phyloP scores from a whole-genome alignment of 2,113 vertebrate genomes.

The Onychostruthus taczanowskii region DNA sequence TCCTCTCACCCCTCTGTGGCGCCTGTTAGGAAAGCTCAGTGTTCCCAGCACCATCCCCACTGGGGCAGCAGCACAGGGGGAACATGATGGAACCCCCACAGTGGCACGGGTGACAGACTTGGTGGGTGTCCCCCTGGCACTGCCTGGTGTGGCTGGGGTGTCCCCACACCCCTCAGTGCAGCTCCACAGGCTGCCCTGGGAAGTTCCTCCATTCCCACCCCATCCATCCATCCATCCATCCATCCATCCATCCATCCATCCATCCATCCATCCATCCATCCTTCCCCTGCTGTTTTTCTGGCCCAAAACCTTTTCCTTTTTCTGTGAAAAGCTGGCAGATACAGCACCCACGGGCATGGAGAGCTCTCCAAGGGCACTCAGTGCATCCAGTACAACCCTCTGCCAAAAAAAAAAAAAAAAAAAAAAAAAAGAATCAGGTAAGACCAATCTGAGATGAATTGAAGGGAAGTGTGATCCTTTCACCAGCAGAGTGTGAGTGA shows the following conservation, averaged over 20 bases:
- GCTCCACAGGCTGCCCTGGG: neutral
- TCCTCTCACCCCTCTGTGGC: neutral
- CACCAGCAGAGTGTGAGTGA: neutral
- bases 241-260: neutral
- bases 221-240: fast-evolving
- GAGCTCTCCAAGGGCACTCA: neutral
- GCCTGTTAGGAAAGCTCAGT: fast-evolving
- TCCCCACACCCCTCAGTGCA: neutral
- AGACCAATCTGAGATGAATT: neutral
- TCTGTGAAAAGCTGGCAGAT: neutral
- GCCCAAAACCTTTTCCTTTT: neutral
- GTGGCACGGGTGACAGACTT: fast-evolving
- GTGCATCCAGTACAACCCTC: neutral
- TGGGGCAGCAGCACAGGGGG: neutral
- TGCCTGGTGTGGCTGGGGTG: neutral
- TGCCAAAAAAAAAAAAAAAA: neutral
- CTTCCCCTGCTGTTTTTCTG: neutral
- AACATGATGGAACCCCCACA: fast-evolving
- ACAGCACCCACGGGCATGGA: fast-evolving
- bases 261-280: neutral
- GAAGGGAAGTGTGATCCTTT: neutral
- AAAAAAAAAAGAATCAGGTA: fast-evolving
- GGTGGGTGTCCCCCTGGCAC: neutral
- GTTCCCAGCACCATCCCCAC: neutral
- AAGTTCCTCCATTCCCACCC: neutral